Conservation (phyloP, 2,113 vertebrate species). For the Opisthocomus hoazin region DNA sequence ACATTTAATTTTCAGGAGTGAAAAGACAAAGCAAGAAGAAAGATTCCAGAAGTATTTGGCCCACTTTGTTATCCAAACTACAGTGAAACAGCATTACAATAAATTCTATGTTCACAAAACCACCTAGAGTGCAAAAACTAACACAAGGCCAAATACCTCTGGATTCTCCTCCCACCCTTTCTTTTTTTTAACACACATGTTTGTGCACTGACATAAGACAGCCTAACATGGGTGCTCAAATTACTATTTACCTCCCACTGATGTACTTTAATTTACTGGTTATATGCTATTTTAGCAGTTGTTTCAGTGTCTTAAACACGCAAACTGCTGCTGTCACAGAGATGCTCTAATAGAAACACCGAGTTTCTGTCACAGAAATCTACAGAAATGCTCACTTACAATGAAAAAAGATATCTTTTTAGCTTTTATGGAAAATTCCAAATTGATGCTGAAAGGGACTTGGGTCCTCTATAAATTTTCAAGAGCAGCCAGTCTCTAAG, state of each 20-base stretch:
- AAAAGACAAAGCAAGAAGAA: neutral
- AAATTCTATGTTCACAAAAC: neutral
- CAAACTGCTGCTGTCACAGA: neutral
- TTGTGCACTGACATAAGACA: neutral
- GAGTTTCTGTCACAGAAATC: neutral
- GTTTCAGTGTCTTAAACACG: neutral
- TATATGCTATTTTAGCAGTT: neutral
- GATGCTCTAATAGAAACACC: neutral
- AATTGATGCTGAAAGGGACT: neutral
- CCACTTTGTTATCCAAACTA: fast-evolving
- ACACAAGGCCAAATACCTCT: neutral
- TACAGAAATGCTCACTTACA: neutral
- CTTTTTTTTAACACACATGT: neutral
- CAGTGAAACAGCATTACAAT: neutral
- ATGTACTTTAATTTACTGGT: neutral
- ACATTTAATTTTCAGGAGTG: neutral
- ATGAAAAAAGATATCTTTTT: neutral
- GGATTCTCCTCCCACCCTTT: fast-evolving
- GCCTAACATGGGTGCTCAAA: neutral
- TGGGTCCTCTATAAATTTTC: neutral
- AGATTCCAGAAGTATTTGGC: neutral
- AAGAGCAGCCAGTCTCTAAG: neutral
- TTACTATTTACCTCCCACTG: neutral
- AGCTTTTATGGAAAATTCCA: neutral
- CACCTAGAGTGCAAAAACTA: neutral